Conservation (phyloP, 2,113 vertebrate species). For the Bettongia penicillata region DNA sequence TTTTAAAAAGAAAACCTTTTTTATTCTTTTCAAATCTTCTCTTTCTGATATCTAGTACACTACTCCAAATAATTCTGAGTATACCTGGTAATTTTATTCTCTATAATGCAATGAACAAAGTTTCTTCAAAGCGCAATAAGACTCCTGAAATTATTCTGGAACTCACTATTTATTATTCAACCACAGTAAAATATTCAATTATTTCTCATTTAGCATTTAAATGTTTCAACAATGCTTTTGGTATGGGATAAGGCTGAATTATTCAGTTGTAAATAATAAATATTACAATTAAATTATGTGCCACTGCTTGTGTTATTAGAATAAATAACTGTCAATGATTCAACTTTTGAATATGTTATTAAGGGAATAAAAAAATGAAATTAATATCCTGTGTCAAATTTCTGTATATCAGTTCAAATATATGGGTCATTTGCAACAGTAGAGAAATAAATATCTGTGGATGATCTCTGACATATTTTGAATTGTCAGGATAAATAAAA, state of each 20-base stretch:
- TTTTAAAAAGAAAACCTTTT: not conserved
- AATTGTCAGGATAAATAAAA: not conserved
- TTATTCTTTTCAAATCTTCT: not conserved
- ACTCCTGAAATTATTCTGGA: rapidly evolving
- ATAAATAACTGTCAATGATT: not conserved
- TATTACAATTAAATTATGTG: constrained; percentile 7
- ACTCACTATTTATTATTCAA: too few species aligned
- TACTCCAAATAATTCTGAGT: not conserved
- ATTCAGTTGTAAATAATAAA: not conserved
- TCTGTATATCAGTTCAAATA: too few species aligned
- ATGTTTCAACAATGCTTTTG: not conserved
- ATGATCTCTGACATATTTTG: too few species aligned
- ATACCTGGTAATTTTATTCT: not conserved
- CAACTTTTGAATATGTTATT: not conserved
- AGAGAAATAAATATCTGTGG: not conserved
- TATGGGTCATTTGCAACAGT: too few species aligned
- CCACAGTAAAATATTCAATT: not conserved
- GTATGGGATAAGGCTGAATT: not conserved
- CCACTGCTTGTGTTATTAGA: not conserved
- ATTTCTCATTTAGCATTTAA: not conserved
- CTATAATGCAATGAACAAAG: not conserved
- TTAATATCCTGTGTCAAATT: not conserved
- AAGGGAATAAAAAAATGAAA: not conserved
- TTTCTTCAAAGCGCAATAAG: too few species aligned
- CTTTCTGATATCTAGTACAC: not conserved